phyloP scores from a whole-genome alignment of 1,140 invertebrate species.

The Piezodorus guildinii region DNA sequence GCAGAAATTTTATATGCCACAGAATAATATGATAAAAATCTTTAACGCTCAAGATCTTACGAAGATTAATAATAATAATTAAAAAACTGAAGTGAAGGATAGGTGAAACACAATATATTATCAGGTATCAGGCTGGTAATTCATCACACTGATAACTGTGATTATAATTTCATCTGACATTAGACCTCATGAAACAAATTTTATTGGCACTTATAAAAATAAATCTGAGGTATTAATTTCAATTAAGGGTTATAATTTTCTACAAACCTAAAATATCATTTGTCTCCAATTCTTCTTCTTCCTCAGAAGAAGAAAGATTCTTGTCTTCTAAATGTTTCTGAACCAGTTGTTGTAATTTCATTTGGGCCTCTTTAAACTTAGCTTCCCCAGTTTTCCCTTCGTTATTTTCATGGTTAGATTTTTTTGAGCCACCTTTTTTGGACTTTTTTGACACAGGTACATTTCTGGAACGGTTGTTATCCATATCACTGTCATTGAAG shows the following conservation, averaged over 20 bases:
- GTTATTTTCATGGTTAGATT: neutral
- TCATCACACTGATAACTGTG: no score
- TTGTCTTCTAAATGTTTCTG: slow-evolving; percentile 41
- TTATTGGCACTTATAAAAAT: neutral
- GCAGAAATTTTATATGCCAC: no score
- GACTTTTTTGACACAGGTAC: neutral
- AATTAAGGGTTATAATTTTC: neutral
- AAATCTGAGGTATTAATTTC: slow-evolving; percentile 6
- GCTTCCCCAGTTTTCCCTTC: neutral
- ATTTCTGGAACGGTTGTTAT: no score
- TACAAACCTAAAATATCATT: slow-evolving; percentile 38
- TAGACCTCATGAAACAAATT: no score
- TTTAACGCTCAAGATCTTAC: no score
- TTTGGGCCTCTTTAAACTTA: slow-evolving; percentile 37
- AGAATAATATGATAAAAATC: no score
- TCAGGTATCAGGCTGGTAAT: no score
- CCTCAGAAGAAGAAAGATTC: slow-evolving; percentile 40
- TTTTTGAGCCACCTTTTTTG: neutral
- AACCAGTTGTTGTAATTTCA: slow-evolving; percentile 45
- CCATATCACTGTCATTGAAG: no score
- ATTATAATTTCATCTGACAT: no score
- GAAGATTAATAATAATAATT: no score
- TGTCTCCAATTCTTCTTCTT: slow-evolving; percentile 40
- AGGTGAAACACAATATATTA: no score
- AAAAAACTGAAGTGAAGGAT: no score